A percentile compares a stretch with the other conserved stretches of the same genome.
Evolutionary conservation across 2,113 vertebrate genomes (phyloP).

Genomic region (Ciconia maguari): DNA sequence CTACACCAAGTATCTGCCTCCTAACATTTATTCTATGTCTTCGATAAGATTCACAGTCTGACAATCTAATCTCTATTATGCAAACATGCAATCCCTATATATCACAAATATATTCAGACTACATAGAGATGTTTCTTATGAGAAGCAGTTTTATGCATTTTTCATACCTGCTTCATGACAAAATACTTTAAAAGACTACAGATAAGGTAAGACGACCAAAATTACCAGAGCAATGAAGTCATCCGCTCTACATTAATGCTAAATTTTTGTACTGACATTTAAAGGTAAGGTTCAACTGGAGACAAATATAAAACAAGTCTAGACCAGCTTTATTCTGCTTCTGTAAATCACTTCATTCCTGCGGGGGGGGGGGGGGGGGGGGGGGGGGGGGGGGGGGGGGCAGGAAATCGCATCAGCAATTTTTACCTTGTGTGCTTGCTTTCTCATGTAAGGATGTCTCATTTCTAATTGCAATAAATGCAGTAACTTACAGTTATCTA

Average conservation of each 20-base stretch:
- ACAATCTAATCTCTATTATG: background rate
- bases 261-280: background rate
- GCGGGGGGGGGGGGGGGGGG: background rate
- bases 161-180: background rate
- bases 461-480: background rate
- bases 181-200: background rate
- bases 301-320: background rate
- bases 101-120: background rate
- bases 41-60: background rate
- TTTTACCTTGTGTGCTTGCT: background rate
- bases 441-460: background rate
- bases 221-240: background rate
- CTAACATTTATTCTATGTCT: background rate
- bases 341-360: background rate
- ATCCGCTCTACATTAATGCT: background rate
- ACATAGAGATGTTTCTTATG: background rate
- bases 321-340: background rate
- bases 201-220: background rate
- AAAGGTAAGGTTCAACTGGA: background rate
- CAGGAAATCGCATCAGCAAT: background rate
- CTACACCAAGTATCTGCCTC: background rate
- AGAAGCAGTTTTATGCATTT: background rate
- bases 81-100: background rate
- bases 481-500: background rate
- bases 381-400: fast-evolving